A percentile compares a stretch with the other conserved stretches of the same genome.
Evolutionary conservation across 2,113 vertebrate genomes (phyloP).

Genomic region (Turnix velox): DNA sequence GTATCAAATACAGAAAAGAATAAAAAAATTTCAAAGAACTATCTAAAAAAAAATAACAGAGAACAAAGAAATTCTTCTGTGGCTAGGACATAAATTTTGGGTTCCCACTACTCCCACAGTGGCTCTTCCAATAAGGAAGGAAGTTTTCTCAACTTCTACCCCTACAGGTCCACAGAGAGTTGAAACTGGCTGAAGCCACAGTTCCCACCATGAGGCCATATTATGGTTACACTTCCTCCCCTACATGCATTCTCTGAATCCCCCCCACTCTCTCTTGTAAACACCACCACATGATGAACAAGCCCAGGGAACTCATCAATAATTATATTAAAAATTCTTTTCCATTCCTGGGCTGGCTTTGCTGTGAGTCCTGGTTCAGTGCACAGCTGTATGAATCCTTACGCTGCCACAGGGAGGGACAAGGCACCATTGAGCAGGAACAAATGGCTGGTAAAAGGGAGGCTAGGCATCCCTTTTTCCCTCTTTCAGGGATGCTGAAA

Average conservation of each 20-base stretch:
- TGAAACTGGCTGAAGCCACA: slow-evolving; percentile 4
- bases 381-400: background rate
- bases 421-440: background rate
- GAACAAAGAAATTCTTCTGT: slow-evolving; percentile 26
- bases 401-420: background rate
- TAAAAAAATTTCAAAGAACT: slow-evolving; percentile 33
- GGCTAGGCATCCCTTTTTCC: background rate
- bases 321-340: background rate
- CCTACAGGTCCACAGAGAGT: background rate
- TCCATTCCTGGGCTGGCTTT: background rate
- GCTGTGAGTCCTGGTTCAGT: background rate
- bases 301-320: background rate
- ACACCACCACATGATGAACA: rapidly evolving
- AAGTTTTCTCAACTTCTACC: slow-evolving; percentile 22
- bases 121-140: slow-evolving; percentile 50
- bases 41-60: background rate
- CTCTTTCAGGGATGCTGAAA: background rate
- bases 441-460: background rate
- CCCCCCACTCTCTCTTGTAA: rapidly evolving
- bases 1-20: background rate
- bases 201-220: background rate
- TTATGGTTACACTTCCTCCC: background rate
- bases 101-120: slow-evolving; percentile 7
- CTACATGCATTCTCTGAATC: background rate
- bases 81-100: background rate